phyloP scores from a whole-genome alignment of 2,113 vertebrate species.

The Dicentrarchus labrax region DNA sequence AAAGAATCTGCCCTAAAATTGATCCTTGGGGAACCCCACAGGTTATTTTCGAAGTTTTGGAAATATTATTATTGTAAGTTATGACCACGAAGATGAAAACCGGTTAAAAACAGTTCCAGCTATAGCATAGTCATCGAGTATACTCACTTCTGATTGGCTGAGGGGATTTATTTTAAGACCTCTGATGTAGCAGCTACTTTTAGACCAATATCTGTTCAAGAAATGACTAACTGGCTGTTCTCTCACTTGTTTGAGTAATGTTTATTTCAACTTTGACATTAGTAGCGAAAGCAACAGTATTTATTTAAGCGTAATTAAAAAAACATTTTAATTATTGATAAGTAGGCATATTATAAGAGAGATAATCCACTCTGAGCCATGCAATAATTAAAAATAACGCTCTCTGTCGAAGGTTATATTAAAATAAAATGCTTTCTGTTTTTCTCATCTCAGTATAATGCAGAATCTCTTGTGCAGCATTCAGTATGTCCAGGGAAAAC shows the following conservation, averaged over 20 bases:
- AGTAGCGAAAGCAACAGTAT: not conserved
- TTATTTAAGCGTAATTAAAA: not conserved
- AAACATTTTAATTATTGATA: not conserved
- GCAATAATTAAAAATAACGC: conserved; percentile 12
- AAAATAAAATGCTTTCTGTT: not conserved
- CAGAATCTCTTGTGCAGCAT: not conserved
- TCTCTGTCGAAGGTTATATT: not conserved
- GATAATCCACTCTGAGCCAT: conserved; percentile 25
- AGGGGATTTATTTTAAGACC: not conserved
- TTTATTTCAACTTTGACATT: not conserved
- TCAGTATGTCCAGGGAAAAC: not conserved
- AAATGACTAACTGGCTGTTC: not conserved
- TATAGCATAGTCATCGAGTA: not conserved
- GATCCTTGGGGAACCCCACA: too few relatives aligned
- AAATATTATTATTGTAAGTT: too few relatives aligned
- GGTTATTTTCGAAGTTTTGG: too few relatives aligned
- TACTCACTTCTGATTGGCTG: not conserved
- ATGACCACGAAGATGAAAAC: too few relatives aligned
- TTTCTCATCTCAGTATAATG: not conserved
- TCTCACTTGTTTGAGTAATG: not conserved
- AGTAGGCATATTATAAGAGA: not conserved
- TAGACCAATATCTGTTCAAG: not conserved
- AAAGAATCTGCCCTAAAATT: too few relatives aligned
- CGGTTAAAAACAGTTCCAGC: too few relatives aligned
- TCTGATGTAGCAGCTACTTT: not conserved